A percentile compares a stretch with the other conserved stretches of the same genome.
Conservation (phyloP, 1,140 invertebrate genomes). For the Drosophila melanica region DNA sequence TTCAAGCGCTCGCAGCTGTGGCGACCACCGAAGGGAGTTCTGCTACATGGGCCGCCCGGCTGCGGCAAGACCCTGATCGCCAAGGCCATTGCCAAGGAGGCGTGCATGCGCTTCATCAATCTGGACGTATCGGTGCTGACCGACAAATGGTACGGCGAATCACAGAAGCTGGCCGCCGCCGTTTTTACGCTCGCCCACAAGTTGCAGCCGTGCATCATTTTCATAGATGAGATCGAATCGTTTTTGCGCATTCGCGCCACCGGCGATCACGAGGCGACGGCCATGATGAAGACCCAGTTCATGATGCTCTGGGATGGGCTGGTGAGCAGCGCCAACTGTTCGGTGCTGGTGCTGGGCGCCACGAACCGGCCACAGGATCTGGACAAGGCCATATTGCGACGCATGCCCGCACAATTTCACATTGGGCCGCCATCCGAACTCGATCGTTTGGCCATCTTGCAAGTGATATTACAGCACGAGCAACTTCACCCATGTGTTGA, state of each 20-base stretch:
- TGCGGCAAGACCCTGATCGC: constrained; percentile 99
- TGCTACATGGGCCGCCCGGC: constrained; percentile 94
- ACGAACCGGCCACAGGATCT: constrained; percentile 98
- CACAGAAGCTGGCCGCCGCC: constrained; percentile 97
- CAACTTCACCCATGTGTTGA: constrained; percentile 89
- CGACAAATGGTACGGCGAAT: constrained; percentile 99
- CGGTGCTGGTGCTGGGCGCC: constrained; percentile 86
- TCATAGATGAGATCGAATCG: constrained; percentile 99
- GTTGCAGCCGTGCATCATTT: constrained; percentile 96
- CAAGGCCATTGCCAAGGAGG: constrained; percentile 96
- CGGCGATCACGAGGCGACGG: constrained; percentile 98
- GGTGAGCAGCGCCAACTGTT: constrained; percentile 90
- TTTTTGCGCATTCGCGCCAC: constrained; percentile 94
- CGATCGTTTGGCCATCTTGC: constrained; percentile 91
- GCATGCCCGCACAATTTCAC: constrained; percentile 97
- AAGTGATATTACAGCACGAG: constrained; percentile 91
- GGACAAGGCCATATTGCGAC: constrained; percentile 96
- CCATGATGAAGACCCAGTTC: constrained; percentile 98
- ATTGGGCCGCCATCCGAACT: constrained; percentile 91
- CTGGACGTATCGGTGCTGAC: constrained; percentile 96
- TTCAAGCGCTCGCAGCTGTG: constrained; percentile 93
- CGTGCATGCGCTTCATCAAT: constrained; percentile 97
- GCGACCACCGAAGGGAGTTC: constrained; percentile 95
- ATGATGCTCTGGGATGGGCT: constrained; percentile 95
- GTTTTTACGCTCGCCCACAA: constrained; percentile 97